Percentiles rank a stretch among this genome's conserved stretches.
Evolutionary conservation across 2,888 invertebrate genomes (phyloP).

Genomic region (Ditula angustiorana): DNA sequence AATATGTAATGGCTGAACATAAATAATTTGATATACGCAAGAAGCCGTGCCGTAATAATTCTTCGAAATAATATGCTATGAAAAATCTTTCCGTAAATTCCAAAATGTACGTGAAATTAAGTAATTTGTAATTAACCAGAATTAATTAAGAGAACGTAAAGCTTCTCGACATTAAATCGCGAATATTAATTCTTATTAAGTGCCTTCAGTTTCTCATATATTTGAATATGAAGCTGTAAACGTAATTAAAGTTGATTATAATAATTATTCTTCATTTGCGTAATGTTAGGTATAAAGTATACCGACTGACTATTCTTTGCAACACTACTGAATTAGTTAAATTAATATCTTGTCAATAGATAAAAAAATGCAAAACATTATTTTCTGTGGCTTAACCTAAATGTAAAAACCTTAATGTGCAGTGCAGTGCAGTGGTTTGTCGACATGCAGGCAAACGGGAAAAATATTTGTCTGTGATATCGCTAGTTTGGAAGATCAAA

Average conservation of each 20-base stretch:
- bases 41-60: constrained; percentile 8
- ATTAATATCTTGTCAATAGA: too few species aligned
- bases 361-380: too few species aligned
- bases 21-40: neutral
- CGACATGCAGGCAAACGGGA: neutral
- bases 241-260: neutral
- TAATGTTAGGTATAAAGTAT: neutral
- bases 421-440: constrained; percentile 2
- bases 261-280: neutral
- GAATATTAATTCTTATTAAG: constrained; percentile 23
- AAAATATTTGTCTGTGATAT: constrained; percentile 9
- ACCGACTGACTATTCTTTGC: too few species aligned
- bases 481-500: neutral
- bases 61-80: neutral
- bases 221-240: neutral
- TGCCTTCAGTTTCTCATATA: neutral
- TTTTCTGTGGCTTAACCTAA: neutral
- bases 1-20: too few species aligned
- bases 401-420: neutral
- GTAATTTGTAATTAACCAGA: constrained; percentile 25
- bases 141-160: constrained; percentile 28
- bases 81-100: constrained; percentile 18
- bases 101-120: neutral
- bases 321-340: too few species aligned
- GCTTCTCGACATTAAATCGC: constrained; percentile 22